phyloP scores from a whole-genome alignment of 2,797 vertebrate genomes.

The Orestias chungarensis region DNA sequence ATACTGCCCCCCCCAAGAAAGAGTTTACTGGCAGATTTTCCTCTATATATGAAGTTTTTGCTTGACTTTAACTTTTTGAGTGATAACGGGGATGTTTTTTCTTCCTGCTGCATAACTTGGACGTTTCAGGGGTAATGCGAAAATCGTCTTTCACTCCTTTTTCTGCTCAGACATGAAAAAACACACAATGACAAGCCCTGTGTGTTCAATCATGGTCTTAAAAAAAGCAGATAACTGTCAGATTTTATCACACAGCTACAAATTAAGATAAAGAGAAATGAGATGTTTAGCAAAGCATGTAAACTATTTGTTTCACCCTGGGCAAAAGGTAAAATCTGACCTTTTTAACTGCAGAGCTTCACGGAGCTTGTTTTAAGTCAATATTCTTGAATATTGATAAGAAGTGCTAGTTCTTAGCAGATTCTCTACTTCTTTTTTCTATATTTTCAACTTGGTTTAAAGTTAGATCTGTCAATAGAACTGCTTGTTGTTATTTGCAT shows the following conservation, averaged over 20 bases:
- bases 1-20: slow-evolving; percentile 14
- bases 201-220: slow-evolving; percentile 44
- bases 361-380: background rate
- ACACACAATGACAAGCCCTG: slow-evolving; percentile 26
- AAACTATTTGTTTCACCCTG: slow-evolving; percentile 1
- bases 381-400: too few relatives aligned
- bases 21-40: background rate
- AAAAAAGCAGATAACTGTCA: slow-evolving; percentile 29
- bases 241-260: slow-evolving; percentile 35
- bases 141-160: slow-evolving; percentile 17
- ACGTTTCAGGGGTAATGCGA: slow-evolving; percentile 18
- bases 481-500: too few relatives aligned
- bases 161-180: slow-evolving; percentile 49
- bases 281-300: slow-evolving; percentile 33
- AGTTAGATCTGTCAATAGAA: too few relatives aligned
- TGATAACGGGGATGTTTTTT: background rate
- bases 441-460: too few relatives aligned
- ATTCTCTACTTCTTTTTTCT: too few relatives aligned
- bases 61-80: background rate
- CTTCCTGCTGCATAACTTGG: slow-evolving; percentile 18
- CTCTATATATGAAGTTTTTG: background rate
- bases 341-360: background rate
- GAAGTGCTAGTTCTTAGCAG: too few relatives aligned
- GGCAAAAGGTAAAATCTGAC: background rate
- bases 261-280: slow-evolving; percentile 42